Percentiles rank a stretch among this genome's conserved stretches.
phyloP scores from a whole-genome alignment of 2,113 vertebrate species.

The Calonectris borealis region DNA sequence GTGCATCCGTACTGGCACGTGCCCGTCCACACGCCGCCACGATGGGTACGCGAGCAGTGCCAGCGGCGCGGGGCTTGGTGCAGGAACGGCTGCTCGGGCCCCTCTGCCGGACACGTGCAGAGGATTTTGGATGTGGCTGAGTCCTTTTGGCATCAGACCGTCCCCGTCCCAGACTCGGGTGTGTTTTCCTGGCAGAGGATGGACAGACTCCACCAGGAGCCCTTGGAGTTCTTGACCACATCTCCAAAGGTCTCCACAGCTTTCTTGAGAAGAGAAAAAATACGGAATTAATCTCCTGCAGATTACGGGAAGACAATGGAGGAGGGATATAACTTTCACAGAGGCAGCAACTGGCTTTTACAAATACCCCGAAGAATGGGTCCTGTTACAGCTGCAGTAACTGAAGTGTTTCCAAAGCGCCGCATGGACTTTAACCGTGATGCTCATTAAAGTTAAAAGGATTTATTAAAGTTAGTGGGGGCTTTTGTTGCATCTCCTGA shows the following conservation, averaged over 20 bases:
- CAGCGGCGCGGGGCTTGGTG: fast-evolving
- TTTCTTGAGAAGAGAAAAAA: neutral
- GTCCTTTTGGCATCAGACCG: neutral
- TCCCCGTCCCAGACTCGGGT: neutral
- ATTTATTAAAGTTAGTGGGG: neutral
- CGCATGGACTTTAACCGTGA: neutral
- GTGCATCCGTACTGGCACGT: fast-evolving
- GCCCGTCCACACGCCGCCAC: fast-evolving
- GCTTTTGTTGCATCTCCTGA: neutral
- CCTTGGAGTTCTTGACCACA: neutral
- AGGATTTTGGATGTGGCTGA: fast-evolving
- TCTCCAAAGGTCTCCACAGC: neutral
- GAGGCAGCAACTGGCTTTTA: neutral
- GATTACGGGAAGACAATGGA: neutral
- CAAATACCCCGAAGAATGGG: neutral
- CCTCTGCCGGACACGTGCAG: fast-evolving
- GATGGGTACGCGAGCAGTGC: fast-evolving
- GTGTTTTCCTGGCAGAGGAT: neutral
- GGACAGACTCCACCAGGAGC: neutral
- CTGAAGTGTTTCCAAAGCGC: neutral
- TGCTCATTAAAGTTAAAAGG: neutral
- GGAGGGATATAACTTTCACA: neutral
- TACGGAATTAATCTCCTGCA: neutral
- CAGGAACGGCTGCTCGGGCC: fast-evolving
- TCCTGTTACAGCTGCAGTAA: neutral